A percentile compares a stretch with the other conserved stretches of the same genome.
Conservation (phyloP, 2,113 vertebrate genomes). For the Platysteira castanea region DNA sequence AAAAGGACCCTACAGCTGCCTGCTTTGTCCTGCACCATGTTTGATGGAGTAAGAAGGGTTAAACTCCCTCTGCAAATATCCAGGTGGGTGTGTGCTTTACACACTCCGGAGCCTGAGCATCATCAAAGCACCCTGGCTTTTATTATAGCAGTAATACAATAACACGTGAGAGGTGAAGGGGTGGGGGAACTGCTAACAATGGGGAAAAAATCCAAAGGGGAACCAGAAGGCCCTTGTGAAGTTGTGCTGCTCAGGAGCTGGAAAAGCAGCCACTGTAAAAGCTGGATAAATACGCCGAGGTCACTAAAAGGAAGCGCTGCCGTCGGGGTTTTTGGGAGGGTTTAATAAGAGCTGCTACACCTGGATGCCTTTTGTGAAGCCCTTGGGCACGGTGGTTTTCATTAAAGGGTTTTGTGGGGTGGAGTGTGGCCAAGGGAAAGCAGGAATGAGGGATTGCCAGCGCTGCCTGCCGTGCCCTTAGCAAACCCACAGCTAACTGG, state of each 20-base stretch:
- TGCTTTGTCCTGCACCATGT: background rate
- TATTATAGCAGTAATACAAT: background rate
- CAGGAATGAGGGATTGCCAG: background rate
- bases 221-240: background rate
- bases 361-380: background rate
- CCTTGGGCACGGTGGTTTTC: background rate
- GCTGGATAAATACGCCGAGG: background rate
- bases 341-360: background rate
- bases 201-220: background rate
- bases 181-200: background rate
- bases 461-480: fast-evolving
- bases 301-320: background rate
- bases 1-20: background rate
- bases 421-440: background rate
- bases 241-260: background rate
- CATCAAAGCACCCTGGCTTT: background rate
- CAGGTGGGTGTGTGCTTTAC: constrained; percentile 26
- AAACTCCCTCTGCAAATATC: background rate
- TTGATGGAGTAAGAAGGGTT: background rate
- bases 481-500: fast-evolving
- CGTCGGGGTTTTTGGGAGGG: background rate
- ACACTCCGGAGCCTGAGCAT: background rate
- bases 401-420: background rate
- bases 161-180: background rate
- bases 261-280: background rate